Conservation (phyloP, 2,113 vertebrate genomes). For the Brienomyrus longianalis region DNA sequence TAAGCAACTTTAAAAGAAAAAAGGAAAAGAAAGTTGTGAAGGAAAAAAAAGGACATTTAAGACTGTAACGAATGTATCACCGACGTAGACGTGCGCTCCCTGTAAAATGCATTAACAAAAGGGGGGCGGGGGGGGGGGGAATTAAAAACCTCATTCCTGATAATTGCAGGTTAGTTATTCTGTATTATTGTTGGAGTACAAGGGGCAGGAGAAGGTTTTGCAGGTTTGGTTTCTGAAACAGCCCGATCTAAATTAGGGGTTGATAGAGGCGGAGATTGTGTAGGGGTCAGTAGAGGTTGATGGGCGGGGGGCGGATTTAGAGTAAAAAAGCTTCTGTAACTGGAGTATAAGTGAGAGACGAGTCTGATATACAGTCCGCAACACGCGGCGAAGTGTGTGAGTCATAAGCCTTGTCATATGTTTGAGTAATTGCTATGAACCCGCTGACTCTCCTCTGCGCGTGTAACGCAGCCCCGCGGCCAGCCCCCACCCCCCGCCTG, state of each 20-base stretch:
- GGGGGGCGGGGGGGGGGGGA: too few species aligned
- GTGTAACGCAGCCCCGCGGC: not conserved
- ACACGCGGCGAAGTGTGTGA: not conserved
- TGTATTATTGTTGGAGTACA: not conserved
- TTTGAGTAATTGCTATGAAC: slow-evolving; percentile 23
- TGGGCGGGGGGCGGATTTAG: not conserved
- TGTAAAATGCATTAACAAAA: slow-evolving; percentile 8
- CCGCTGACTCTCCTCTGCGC: slow-evolving; percentile 14
- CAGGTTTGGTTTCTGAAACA: slow-evolving; percentile 8
- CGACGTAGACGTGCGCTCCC: not conserved
- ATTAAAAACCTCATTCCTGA: slow-evolving; percentile 4
- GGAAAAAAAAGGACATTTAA: not conserved
- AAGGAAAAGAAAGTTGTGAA: not conserved
- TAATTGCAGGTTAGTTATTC: slow-evolving; percentile 14
- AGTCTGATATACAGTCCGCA: slow-evolving; percentile 1
- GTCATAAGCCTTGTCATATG: slow-evolving; percentile 10
- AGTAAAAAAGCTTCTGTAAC: slow-evolving; percentile 13
- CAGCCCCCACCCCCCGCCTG: not conserved
- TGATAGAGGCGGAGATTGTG: not conserved
- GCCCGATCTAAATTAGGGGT: slow-evolving; percentile 8
- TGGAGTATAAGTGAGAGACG: not conserved
- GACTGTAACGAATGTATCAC: not conserved
- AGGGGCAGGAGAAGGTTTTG: not conserved
- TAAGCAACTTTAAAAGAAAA: not conserved
- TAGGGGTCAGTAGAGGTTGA: not conserved